phyloP scores from a whole-genome alignment of 2,888 invertebrate species.

The Drosophila paranaensis region DNA sequence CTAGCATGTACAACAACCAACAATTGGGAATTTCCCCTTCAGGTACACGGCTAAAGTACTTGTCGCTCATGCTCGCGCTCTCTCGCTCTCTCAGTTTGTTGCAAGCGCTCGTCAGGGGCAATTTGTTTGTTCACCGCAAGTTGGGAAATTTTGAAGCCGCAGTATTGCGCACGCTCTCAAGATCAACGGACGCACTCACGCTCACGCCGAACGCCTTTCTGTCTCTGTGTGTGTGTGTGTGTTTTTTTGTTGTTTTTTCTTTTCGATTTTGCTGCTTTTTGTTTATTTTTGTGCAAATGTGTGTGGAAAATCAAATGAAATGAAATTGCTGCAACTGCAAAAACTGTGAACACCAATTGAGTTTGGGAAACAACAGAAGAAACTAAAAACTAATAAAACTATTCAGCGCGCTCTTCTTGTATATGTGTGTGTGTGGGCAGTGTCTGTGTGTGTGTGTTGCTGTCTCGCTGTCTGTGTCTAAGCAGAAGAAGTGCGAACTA shows the following conservation, averaged over 20 bases:
- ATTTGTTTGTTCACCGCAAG: conserved; percentile 51
- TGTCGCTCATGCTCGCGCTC: conserved; percentile 13
- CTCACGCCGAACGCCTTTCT: conserved; percentile 27
- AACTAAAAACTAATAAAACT: conserved; percentile 8
- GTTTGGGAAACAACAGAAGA: background rate
- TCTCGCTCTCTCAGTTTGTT: background rate
- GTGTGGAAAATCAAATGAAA: conserved; percentile 18
- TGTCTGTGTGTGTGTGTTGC: background rate
- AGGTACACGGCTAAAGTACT: conserved; percentile 5
- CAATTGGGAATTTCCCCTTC: conserved; percentile 23
- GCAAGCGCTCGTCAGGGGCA: conserved; percentile 52
- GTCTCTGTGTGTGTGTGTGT: conserved; percentile 1
- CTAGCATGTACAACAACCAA: conserved; percentile 6
- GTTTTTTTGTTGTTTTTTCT: conserved; percentile 22
- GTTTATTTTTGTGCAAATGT: conserved; percentile 37
- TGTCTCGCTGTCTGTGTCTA: conserved; percentile 18
- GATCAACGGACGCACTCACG: conserved; percentile 76
- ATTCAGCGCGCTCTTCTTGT: conserved; percentile 17
- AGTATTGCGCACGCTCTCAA: conserved; percentile 76
- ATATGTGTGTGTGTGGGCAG: background rate
- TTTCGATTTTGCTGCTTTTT: conserved; percentile 22
- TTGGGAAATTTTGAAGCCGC: conserved; percentile 54
- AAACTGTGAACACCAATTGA: conserved; percentile 25
- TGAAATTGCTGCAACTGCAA: conserved; percentile 8
- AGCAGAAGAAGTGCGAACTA: conserved; percentile 18